Conservation (phyloP, 1,140 invertebrate species). For the Aphelinus certus region DNA sequence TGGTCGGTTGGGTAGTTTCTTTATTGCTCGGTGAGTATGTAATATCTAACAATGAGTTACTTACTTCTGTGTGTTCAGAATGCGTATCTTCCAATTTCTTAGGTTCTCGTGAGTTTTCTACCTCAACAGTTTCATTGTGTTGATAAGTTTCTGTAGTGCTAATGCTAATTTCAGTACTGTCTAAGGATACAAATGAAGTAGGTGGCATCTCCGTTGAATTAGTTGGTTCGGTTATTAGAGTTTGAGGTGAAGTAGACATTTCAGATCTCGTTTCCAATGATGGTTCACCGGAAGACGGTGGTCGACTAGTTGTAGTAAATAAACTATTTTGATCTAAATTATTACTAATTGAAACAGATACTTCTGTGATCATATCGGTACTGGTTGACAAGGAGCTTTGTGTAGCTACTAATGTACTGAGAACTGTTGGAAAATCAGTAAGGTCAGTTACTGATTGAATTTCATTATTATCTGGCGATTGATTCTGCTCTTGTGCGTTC, state of each 20-base stretch:
- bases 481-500: background rate
- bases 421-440: too few species aligned
- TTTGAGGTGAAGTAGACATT: background rate
- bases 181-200: constrained; percentile 10
- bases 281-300: background rate
- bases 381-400: constrained; percentile 21
- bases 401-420: constrained; percentile 7
- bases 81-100: constrained; percentile 24
- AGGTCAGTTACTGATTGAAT: background rate
- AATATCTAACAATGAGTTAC: constrained; percentile 31
- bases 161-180: constrained; percentile 3
- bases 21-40: constrained; percentile 18
- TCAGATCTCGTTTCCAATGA: background rate
- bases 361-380: constrained; percentile 26
- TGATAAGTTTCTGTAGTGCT: constrained; percentile 30
- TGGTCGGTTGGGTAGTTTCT: constrained; percentile 19
- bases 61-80: constrained; percentile 15
- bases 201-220: constrained; percentile 19
- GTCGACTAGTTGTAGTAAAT: background rate
- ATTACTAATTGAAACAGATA: constrained; percentile 28
- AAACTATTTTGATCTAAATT: constrained; percentile 3
- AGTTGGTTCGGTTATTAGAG: constrained; percentile 13
- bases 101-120: background rate
- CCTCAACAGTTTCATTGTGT: background rate
- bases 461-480: background rate